phyloP scores from a whole-genome alignment of 2,797 vertebrate species.

The Sebastiscus albofasciatus region DNA sequence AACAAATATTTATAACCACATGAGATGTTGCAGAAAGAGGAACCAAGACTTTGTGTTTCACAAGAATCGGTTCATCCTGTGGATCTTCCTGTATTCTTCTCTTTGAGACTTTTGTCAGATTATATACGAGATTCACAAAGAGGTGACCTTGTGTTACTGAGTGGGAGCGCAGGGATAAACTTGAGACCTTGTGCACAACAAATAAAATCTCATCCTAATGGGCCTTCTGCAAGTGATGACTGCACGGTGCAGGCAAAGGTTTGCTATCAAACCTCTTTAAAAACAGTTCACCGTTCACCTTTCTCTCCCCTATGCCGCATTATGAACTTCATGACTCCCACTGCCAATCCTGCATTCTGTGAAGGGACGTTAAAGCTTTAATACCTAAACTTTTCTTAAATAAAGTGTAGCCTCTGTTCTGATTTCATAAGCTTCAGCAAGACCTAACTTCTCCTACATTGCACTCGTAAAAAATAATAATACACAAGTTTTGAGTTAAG shows the following conservation, averaged over 20 bases:
- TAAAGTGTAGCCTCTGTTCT: not conserved
- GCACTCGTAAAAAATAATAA: not conserved
- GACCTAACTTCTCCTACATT: not conserved
- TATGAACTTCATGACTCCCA: constrained; percentile 7
- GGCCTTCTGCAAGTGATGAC: not conserved
- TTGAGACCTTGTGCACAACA: constrained; percentile 4
- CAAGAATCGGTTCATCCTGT: not conserved
- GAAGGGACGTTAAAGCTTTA: not conserved
- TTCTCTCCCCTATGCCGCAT: constrained; percentile 12
- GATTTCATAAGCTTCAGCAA: not conserved
- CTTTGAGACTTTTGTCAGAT: not conserved
- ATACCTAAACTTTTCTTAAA: constrained; percentile 5
- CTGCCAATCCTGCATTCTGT: not conserved
- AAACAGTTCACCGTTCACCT: not conserved
- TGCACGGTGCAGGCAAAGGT: not conserved
- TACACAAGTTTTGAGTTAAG: not conserved
- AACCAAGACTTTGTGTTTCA: not conserved
- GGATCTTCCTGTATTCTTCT: not conserved
- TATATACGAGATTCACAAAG: not conserved
- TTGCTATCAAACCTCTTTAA: not conserved
- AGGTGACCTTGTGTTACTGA: not conserved
- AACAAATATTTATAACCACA: not conserved
- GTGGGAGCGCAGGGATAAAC: not conserved
- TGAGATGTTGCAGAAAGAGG: not conserved
- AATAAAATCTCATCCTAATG: constrained; percentile 11